A percentile compares a stretch with the other conserved stretches of the same genome.
These are phyloP conservation scores for Galbula dea DNA, from an alignment of 2,113 vertebrate genomes.

Conservation along the genomic window DNA sequence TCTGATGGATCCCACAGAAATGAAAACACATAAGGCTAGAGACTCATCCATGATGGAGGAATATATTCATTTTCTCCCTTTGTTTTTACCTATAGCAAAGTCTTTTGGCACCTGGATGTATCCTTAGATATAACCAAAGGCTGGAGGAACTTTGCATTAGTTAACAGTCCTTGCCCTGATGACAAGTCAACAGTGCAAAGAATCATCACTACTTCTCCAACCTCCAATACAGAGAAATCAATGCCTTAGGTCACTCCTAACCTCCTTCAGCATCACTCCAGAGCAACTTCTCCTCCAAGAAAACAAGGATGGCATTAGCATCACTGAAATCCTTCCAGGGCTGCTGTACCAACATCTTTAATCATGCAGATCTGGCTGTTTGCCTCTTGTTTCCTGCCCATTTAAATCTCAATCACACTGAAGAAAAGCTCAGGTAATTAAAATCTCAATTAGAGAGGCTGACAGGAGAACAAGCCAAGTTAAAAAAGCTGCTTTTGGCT, in stretches of 20 bases:
- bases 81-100: not conserved
- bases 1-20: rapidly evolving
- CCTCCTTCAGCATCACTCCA: not conserved
- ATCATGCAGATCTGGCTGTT: not conserved
- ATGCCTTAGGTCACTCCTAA: not conserved
- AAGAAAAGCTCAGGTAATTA: not conserved
- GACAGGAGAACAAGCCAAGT: not conserved
- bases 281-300: not conserved
- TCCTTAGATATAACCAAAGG: not conserved
- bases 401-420: not conserved
- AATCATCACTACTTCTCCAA: not conserved
- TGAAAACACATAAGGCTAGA: not conserved
- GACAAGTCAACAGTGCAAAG: not conserved
- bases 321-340: not conserved
- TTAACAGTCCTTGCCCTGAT: not conserved
- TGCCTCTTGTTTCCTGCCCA: not conserved
- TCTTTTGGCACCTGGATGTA: not conserved
- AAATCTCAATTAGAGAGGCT: not conserved
- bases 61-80: not conserved
- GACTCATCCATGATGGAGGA: not conserved
- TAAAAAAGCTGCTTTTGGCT: not conserved
- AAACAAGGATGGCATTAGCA: not conserved
- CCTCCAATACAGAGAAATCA: not conserved
- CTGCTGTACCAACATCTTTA: not conserved
- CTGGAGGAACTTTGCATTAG: not conserved